A percentile compares a stretch with the other conserved stretches of the same genome.
Conservation (phyloP, 2,888 invertebrate genomes). For the Sclerodermus sp. region DNA sequence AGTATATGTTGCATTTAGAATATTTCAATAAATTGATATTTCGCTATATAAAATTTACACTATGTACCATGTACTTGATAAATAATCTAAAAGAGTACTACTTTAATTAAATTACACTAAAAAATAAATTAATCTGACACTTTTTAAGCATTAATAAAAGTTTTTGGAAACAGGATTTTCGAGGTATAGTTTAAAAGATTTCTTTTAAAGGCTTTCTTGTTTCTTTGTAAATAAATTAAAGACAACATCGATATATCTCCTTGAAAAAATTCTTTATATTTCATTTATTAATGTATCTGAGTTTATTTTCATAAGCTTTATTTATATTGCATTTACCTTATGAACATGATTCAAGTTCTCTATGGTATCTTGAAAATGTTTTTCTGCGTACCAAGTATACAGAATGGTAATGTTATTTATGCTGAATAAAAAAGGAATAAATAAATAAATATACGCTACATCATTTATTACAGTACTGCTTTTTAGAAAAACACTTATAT, state of each 20-base stretch:
- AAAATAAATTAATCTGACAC: too few species aligned
- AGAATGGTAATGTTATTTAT: constrained; percentile 24
- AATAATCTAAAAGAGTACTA: too few species aligned
- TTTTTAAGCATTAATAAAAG: too few species aligned
- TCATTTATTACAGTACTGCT: neutral
- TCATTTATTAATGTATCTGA: constrained; percentile 17
- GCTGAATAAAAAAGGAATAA: constrained; percentile 24
- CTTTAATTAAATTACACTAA: too few species aligned
- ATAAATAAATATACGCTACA: constrained; percentile 4
- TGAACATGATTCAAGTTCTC: neutral
- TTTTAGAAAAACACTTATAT: neutral
- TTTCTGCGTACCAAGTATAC: neutral
- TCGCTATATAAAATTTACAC: neutral
- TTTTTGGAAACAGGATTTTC: too few species aligned
- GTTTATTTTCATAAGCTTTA: constrained; percentile 16
- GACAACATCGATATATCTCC: too few species aligned
- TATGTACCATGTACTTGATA: too few species aligned
- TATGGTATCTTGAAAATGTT: neutral
- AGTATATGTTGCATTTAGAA: constrained; percentile 45
- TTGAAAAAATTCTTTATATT: constrained; percentile 8
- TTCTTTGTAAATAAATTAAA: too few species aligned
- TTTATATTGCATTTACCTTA: constrained; percentile 14
- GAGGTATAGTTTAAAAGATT: too few species aligned
- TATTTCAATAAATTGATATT: constrained; percentile 38
- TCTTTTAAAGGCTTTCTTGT: too few species aligned